Conservation (phyloP, 2,888 invertebrate species). For the Diloba caeruleocephala region DNA sequence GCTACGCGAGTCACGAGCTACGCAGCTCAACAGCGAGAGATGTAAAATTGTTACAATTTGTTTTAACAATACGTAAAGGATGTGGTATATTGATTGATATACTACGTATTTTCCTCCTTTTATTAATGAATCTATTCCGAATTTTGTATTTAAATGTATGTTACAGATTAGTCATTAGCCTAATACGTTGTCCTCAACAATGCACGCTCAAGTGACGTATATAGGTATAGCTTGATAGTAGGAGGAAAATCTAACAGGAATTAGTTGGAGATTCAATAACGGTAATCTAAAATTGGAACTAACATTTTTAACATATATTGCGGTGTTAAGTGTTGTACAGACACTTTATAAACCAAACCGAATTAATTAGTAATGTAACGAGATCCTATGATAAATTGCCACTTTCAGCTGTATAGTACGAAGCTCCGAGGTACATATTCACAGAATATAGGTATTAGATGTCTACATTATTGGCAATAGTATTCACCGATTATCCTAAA, state of each 20-base stretch:
- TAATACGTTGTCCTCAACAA: slow-evolving; percentile 26
- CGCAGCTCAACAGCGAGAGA: slow-evolving; percentile 29
- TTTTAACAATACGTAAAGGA: slow-evolving; percentile 1
- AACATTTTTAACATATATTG: slow-evolving; percentile 14
- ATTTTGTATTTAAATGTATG: no score
- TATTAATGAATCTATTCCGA: no score
- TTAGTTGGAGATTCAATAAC: no score
- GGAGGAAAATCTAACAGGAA: slow-evolving; percentile 37
- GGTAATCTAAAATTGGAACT: slow-evolving; percentile 13
- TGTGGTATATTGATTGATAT: background rate
- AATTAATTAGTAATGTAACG: slow-evolving; percentile 26
- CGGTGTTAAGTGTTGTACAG: slow-evolving; percentile 17
- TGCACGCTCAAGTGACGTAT: slow-evolving; percentile 26
- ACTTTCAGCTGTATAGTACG: slow-evolving; percentile 1
- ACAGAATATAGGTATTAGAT: no score
- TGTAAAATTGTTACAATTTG: slow-evolving; percentile 32
- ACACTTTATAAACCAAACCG: slow-evolving; percentile 17
- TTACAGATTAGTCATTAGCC: slow-evolving; percentile 18
- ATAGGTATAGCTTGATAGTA: no score
- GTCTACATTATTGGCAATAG: background rate
- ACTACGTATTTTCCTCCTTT: background rate
- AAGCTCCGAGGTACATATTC: background rate
- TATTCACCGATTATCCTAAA: slow-evolving; percentile 11
- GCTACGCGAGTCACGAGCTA: slow-evolving; percentile 37
- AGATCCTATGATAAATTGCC: slow-evolving; percentile 5